A percentile compares a stretch with the other conserved stretches of the same genome.
Evolutionary conservation across 2,797 vertebrate species (phyloP).

Genomic region (Takifugu rubripes): DNA sequence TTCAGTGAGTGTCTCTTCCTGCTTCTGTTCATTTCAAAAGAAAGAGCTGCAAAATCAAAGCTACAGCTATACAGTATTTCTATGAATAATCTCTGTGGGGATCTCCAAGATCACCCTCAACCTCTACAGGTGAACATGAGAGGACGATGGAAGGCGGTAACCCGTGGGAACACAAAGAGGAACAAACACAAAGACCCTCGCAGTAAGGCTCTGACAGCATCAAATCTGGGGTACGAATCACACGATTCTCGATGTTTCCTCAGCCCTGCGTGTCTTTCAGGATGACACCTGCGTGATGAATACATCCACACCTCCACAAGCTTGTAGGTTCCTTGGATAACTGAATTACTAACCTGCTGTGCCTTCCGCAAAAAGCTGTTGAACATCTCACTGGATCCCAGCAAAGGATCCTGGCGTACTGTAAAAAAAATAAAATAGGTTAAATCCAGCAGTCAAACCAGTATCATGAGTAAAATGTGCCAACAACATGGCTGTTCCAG

Average conservation of each 20-base stretch:
- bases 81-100: constrained; percentile 21
- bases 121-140: constrained; percentile 50
- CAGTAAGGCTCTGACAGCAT: too few relatives aligned
- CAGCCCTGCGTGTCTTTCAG: too few relatives aligned
- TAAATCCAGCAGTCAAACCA: constrained; percentile 1
- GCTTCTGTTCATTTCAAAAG: too few relatives aligned
- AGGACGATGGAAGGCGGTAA: constrained; percentile 45
- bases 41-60: too few relatives aligned
- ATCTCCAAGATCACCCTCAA: constrained; percentile 21
- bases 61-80: neutral
- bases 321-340: neutral
- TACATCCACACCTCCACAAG: too few relatives aligned
- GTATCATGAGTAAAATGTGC: neutral
- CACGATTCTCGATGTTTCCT: too few relatives aligned
- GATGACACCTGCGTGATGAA: neutral
- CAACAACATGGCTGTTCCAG: neutral
- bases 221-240: too few relatives aligned
- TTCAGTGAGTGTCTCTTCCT: too few relatives aligned
- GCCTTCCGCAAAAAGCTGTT: constrained; percentile 96
- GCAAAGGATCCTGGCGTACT: constrained; percentile 93
- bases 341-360: constrained; percentile 83
- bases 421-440: constrained; percentile 8
- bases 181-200: constrained; percentile 2
- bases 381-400: constrained; percentile 92
- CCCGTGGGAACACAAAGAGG: constrained; percentile 4